A percentile compares a stretch with the other conserved stretches of the same genome.
Evolutionary conservation across 2,888 invertebrate species (phyloP).

Genomic region (Drosophila histrio): DNA sequence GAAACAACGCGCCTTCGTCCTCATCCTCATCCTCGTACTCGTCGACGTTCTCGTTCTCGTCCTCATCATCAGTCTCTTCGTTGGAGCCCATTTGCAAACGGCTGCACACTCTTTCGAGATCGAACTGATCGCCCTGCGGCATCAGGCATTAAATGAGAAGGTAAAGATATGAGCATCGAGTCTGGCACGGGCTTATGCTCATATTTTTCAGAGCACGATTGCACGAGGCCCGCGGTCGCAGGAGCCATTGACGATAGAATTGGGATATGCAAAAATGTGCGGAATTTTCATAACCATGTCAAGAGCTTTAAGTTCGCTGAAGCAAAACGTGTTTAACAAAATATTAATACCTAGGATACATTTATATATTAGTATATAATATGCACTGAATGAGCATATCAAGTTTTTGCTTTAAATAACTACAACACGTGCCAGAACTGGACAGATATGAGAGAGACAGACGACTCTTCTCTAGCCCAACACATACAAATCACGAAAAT

Average conservation of each 20-base stretch:
- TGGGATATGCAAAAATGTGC: slow-evolving; percentile 58
- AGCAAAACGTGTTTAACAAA: neutral
- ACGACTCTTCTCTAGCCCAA: neutral
- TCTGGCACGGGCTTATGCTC: slow-evolving; percentile 73
- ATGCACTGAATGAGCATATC: neutral
- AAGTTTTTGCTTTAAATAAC: neutral
- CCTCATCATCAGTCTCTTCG: slow-evolving; percentile 37
- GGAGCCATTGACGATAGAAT: slow-evolving; percentile 41
- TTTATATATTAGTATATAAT: no score
- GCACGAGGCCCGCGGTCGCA: slow-evolving; percentile 10
- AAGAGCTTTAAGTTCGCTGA: neutral
- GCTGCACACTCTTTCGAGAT: slow-evolving; percentile 78
- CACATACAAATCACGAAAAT: slow-evolving; percentile 24
- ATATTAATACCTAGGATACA: neutral
- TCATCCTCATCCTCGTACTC: slow-evolving; percentile 37
- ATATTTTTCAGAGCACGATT: slow-evolving; percentile 47
- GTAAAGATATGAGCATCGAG: slow-evolving; percentile 67
- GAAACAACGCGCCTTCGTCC: slow-evolving; percentile 45
- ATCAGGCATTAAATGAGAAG: slow-evolving; percentile 66
- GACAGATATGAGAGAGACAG: neutral
- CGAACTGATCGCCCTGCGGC: slow-evolving; percentile 82
- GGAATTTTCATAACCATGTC: slow-evolving; percentile 37
- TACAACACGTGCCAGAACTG: slow-evolving; percentile 46
- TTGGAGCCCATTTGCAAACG: slow-evolving; percentile 67
- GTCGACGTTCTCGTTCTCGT: slow-evolving; percentile 30